Evolutionary conservation across 2,797 vertebrate species (phyloP).

Genomic region (Acrocephalus scirpaceus): DNA sequence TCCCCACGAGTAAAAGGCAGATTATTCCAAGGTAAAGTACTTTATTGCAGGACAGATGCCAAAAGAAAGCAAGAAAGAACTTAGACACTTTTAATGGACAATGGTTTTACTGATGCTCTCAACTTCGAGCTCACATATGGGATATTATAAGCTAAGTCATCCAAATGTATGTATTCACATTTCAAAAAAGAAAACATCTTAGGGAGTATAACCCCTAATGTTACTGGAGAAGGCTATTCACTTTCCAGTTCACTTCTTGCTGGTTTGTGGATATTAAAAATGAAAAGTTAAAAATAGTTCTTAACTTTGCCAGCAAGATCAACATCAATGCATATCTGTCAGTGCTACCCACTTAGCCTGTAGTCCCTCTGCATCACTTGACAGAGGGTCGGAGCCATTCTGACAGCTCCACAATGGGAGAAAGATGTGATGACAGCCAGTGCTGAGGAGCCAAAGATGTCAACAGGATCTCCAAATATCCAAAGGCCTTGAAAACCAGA

Average conservation of each 20-base stretch:
- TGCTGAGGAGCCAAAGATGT: neutral
- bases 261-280: slow-evolving; percentile 38
- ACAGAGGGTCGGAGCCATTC: slow-evolving; percentile 34
- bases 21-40: neutral
- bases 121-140: neutral
- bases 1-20: neutral
- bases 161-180: neutral
- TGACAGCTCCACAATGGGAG: slow-evolving; percentile 50
- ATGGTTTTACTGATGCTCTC: neutral
- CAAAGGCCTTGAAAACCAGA: neutral
- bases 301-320: neutral
- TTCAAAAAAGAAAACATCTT: neutral
- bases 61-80: neutral
- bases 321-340: slow-evolving; percentile 38
- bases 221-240: neutral
- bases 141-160: neutral
- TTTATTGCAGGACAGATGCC: neutral
- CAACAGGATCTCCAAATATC: slow-evolving; percentile 8
- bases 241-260: slow-evolving; percentile 6
- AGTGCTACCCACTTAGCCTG: slow-evolving; percentile 43
- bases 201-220: neutral
- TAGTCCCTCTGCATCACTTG: neutral
- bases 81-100: neutral
- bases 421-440: slow-evolving; percentile 11
- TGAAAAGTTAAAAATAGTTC: slow-evolving; percentile 26